Conservation (phyloP, 2,888 invertebrate species). For the Platynereis dumerilii region DNA sequence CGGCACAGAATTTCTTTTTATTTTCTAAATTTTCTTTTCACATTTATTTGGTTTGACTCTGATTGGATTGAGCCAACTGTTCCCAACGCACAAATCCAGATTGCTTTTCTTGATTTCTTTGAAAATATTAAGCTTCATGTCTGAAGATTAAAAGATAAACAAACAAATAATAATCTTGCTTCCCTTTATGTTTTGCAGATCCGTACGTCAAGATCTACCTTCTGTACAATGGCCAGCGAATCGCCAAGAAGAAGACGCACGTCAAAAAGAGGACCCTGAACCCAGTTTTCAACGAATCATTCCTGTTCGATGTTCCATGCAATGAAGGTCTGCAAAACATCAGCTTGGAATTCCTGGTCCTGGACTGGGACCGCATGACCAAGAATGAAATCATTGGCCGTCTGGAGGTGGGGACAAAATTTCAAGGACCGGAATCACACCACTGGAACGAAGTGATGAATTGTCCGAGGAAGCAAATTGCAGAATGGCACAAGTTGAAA, state of each 20-base stretch:
- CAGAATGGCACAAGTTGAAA: slow-evolving; percentile 97
- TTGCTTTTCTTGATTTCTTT: no score
- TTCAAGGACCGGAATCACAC: slow-evolving; percentile 66
- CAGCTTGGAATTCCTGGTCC: slow-evolving; percentile 83
- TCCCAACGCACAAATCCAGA: no score
- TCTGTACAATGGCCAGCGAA: slow-evolving; percentile 94
- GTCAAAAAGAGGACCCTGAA: slow-evolving; percentile 97
- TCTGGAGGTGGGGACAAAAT: slow-evolving; percentile 82
- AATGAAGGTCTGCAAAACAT: slow-evolving; percentile 78
- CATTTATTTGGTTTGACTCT: no score
- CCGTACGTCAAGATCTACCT: slow-evolving; percentile 98
- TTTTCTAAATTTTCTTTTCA: no score
- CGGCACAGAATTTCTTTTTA: no score
- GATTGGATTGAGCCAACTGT: no score
- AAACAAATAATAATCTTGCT: no score
- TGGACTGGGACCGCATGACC: slow-evolving; percentile 98
- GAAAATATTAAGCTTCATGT: no score
- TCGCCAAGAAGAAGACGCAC: slow-evolving; percentile 98
- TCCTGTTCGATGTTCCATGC: slow-evolving; percentile 93
- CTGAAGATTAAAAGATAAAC: no score
- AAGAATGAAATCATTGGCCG: slow-evolving; percentile 99
- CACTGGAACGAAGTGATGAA: slow-evolving; percentile 99
- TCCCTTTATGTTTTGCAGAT: slow-evolving; percentile 69
- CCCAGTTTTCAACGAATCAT: slow-evolving; percentile 99
- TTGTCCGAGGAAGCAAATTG: slow-evolving; percentile 96